Conservation (phyloP, 2,113 vertebrate genomes). For the Daphoenositta chrysoptera region DNA sequence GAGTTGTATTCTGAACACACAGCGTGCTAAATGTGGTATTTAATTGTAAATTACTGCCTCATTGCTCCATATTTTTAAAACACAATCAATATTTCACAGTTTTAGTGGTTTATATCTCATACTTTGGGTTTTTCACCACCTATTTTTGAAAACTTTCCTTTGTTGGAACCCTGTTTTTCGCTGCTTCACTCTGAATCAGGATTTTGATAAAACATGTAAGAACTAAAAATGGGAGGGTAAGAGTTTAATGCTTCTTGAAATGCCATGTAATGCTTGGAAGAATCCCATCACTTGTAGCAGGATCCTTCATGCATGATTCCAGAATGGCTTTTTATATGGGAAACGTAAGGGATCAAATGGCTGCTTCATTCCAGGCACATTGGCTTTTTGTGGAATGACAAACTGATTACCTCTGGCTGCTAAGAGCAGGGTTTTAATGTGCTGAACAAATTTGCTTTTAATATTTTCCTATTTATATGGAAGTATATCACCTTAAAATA, state of each 20-base stretch:
- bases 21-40: not conserved
- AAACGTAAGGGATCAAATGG: not conserved
- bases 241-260: not conserved
- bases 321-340: not conserved
- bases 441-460: not conserved
- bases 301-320: not conserved
- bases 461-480: not conserved
- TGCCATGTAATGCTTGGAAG: not conserved
- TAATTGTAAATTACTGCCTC: slow-evolving; percentile 21
- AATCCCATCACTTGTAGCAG: not conserved
- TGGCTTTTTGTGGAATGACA: not conserved
- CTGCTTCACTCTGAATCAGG: not conserved
- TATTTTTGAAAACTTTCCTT: not conserved
- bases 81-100: not conserved
- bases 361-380: not conserved
- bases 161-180: not conserved
- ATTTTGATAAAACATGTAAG: not conserved
- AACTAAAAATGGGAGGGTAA: not conserved
- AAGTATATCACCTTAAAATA: not conserved
- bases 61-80: not conserved
- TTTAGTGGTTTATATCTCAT: not conserved
- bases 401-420: not conserved
- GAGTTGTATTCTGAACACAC: slow-evolving; percentile 10
- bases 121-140: rapidly evolving
- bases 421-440: not conserved